Evolutionary conservation across 2,113 vertebrate species (phyloP).

Genomic region (Calyptomena viridis): DNA sequence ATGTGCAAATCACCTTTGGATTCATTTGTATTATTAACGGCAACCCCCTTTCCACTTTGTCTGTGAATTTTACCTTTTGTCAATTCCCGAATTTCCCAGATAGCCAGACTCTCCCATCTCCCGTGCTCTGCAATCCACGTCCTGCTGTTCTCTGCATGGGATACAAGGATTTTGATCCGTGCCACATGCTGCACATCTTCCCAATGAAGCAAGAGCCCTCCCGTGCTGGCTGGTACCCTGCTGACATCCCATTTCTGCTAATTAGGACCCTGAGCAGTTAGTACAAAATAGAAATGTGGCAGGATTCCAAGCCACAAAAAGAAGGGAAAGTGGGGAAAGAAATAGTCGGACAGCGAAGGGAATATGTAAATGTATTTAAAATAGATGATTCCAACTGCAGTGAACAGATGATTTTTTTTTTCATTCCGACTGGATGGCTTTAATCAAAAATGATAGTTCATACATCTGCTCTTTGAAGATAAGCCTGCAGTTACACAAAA

Average conservation of each 20-base stretch:
- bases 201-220: conserved; percentile 55
- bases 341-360: conserved; percentile 45
- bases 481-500: conserved; percentile 66
- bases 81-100: conserved; percentile 19
- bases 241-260: conserved; percentile 63
- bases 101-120: conserved; percentile 25
- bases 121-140: conserved; percentile 53
- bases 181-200: conserved; percentile 67
- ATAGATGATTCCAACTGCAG: conserved; percentile 38
- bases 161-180: conserved; percentile 58
- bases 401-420: conserved; percentile 52
- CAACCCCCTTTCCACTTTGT: not conserved
- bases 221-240: conserved; percentile 52
- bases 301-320: conserved; percentile 27
- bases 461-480: conserved; percentile 77
- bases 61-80: not conserved
- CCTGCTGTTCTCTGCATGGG: conserved; percentile 60
- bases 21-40: not conserved
- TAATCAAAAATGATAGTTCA: conserved; percentile 74
- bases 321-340: not conserved
- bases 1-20: not conserved
- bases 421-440: conserved; percentile 59
- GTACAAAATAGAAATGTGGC: conserved; percentile 52
- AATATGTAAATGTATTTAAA: conserved; percentile 66
- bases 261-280: conserved; percentile 61